phyloP scores from a whole-genome alignment of 2,888 invertebrate genomes.

The Alsophila aescularia region DNA sequence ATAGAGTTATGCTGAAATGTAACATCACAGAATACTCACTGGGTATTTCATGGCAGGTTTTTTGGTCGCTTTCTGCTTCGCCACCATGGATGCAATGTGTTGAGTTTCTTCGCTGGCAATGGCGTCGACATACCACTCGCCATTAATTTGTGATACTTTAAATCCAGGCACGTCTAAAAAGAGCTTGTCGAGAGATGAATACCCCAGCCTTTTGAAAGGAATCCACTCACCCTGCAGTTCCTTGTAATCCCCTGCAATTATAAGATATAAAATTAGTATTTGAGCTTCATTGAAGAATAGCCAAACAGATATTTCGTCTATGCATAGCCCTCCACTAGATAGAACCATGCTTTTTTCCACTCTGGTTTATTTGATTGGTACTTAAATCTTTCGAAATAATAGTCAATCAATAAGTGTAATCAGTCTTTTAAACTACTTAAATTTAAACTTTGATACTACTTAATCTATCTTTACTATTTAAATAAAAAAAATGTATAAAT shows the following conservation, averaged over 20 bases:
- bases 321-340: too few species aligned
- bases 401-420: too few species aligned
- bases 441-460: too few species aligned
- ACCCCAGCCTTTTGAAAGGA: slow-evolving; percentile 86
- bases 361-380: too few species aligned
- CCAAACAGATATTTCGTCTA: too few species aligned
- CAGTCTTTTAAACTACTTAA: too few species aligned
- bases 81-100: slow-evolving; percentile 84
- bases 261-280: neutral
- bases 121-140: slow-evolving; percentile 84
- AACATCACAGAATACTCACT: slow-evolving; percentile 52
- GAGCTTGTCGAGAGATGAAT: slow-evolving; percentile 83
- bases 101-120: slow-evolving; percentile 84
- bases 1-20: neutral
- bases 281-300: too few species aligned
- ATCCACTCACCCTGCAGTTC: slow-evolving; percentile 86
- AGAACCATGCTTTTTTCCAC: too few species aligned
- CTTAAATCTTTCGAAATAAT: too few species aligned
- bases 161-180: slow-evolving; percentile 84
- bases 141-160: slow-evolving; percentile 77
- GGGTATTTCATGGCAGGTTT: slow-evolving; percentile 62
- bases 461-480: too few species aligned
- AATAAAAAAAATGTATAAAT: too few species aligned
- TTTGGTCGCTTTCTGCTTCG: slow-evolving; percentile 74
- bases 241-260: slow-evolving; percentile 83